phyloP scores from a whole-genome alignment of 2,113 vertebrate species.

The Corynorhinus townsendii region DNA sequence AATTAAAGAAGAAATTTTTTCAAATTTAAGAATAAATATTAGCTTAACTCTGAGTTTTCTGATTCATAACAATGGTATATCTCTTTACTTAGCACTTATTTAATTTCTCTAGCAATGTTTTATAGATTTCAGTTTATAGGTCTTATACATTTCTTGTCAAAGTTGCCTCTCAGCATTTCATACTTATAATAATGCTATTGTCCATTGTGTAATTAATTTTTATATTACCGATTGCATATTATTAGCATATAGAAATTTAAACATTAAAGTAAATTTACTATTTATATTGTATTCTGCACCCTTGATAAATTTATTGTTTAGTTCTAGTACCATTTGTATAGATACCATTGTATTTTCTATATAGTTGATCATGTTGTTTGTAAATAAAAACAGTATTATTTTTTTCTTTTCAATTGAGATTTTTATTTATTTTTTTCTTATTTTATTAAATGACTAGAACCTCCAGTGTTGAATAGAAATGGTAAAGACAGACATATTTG shows the following conservation, averaged over 20 bases:
- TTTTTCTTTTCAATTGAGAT: background rate
- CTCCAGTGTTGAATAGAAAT: background rate
- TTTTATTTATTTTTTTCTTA: background rate
- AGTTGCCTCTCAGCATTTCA: background rate
- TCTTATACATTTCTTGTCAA: background rate
- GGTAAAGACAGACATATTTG: background rate
- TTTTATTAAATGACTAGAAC: background rate
- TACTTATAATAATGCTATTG: background rate
- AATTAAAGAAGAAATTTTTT: background rate
- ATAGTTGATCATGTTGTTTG: background rate
- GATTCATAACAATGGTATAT: background rate
- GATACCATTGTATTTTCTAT: background rate
- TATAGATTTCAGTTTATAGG: background rate
- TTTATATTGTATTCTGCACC: background rate
- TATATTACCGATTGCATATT: background rate
- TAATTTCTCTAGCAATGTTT: background rate
- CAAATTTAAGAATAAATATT: background rate
- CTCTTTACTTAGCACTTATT: background rate
- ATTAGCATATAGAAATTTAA: background rate
- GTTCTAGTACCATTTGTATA: background rate
- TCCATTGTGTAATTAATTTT: background rate
- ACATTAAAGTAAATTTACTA: background rate
- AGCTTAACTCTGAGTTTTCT: background rate
- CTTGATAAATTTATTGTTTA: background rate
- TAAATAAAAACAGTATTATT: background rate